Conservation (phyloP, 37 sponge, comb jelly and placozoan genomes). For the Lycopodina hypogea region DNA sequence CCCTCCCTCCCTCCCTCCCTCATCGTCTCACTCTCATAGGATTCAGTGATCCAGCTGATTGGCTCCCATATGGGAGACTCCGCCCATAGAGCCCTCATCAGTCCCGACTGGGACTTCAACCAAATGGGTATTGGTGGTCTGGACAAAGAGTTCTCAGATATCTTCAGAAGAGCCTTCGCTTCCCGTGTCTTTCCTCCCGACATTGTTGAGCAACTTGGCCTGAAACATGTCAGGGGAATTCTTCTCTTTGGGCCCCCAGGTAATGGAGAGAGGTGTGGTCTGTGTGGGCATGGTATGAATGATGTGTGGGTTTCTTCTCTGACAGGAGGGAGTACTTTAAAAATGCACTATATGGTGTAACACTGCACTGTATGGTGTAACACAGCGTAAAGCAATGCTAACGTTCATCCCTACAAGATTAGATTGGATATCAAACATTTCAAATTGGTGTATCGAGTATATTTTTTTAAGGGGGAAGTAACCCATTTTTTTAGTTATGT, state of each 20-base stretch:
- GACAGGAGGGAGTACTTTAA: not conserved
- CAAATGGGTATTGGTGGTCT: slow-evolving; percentile 98
- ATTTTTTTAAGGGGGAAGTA: too few relatives aligned
- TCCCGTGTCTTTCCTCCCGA: slow-evolving; percentile 97
- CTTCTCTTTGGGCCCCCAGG: slow-evolving; percentile 92
- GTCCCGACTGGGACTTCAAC: slow-evolving; percentile 96
- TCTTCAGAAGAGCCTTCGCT: slow-evolving; percentile 97
- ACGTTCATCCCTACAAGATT: too few relatives aligned
- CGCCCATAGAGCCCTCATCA: slow-evolving; percentile 74
- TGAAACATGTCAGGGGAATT: slow-evolving; percentile 92
- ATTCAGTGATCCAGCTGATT: slow-evolving; percentile 60
- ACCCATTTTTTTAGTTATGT: too few relatives aligned
- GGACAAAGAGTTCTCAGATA: slow-evolving; percentile 91
- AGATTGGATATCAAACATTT: too few relatives aligned
- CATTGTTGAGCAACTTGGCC: slow-evolving; percentile 87
- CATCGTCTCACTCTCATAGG: slow-evolving; percentile 12
- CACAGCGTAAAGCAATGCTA: too few relatives aligned
- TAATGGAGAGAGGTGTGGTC: slow-evolving; percentile 8
- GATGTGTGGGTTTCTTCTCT: not conserved
- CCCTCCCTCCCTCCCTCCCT: not conserved
- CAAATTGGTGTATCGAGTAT: too few relatives aligned
- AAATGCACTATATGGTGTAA: not conserved
- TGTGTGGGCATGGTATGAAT: not conserved
- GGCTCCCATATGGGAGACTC: slow-evolving; percentile 60
- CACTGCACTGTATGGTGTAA: too few relatives aligned